phyloP scores from a whole-genome alignment of 2,888 invertebrate species.

The Mythimna albipuncta region DNA sequence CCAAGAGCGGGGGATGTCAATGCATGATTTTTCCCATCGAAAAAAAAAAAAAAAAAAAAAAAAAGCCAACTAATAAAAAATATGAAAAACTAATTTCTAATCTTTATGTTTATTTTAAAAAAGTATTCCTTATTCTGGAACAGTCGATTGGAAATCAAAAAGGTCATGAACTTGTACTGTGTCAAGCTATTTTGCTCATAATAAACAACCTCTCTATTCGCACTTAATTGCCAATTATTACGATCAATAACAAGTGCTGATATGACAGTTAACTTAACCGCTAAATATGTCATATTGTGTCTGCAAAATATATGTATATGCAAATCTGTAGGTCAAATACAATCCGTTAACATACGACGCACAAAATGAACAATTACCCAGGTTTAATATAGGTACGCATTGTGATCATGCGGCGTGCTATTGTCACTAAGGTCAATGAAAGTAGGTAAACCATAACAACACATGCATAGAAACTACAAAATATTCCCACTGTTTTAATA shows the following conservation, averaged over 20 bases:
- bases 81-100: too few species aligned
- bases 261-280: conserved; percentile 31
- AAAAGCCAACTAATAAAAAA: too few species aligned
- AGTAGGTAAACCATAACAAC: conserved; percentile 50
- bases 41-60: too few species aligned
- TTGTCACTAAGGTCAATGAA: conserved; percentile 58
- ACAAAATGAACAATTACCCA: conserved; percentile 33
- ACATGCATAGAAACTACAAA: conserved; percentile 42
- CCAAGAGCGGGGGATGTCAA: too few species aligned
- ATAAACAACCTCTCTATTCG: not conserved
- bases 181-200: not conserved
- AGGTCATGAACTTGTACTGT: not conserved
- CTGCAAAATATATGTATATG: conserved; percentile 12
- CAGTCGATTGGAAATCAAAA: not conserved
- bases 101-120: too few species aligned
- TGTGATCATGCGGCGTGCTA: conserved; percentile 22
- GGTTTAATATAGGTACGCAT: conserved; percentile 30
- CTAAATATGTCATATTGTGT: conserved; percentile 25
- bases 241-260: conserved; percentile 33
- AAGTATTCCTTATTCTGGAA: not conserved
- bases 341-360: conserved; percentile 30
- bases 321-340: conserved; percentile 25
- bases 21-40: too few species aligned
- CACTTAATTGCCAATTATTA: conserved; percentile 29
- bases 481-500: conserved; percentile 61